phyloP scores from a whole-genome alignment of 2,113 vertebrate genomes.

The Charadrius vociferus region DNA sequence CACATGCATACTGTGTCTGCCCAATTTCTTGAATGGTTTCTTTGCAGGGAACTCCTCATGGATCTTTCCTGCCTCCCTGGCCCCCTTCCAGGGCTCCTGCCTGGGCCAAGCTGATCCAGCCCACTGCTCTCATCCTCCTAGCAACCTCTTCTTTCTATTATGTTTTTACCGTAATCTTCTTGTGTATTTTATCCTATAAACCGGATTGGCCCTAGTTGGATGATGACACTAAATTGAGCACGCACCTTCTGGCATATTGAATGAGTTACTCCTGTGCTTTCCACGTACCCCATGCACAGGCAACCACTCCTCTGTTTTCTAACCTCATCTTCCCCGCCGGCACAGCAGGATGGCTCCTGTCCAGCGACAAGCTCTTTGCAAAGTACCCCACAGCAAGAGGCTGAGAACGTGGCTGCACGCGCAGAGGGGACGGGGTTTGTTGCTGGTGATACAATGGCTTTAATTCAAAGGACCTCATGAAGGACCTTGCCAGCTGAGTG shows the following conservation, averaged over 20 bases:
- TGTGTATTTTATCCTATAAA: not conserved
- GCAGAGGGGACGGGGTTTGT: not conserved
- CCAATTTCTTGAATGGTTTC: not conserved
- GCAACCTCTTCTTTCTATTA: not conserved
- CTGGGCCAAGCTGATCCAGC: not conserved
- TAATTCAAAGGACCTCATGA: not conserved
- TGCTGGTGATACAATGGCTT: not conserved
- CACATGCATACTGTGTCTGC: not conserved
- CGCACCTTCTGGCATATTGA: not conserved
- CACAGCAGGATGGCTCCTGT: rapidly evolving
- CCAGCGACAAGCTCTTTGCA: not conserved
- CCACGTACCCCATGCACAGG: not conserved
- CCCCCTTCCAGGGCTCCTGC: not conserved
- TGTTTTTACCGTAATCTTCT: not conserved
- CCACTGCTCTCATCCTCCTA: not conserved
- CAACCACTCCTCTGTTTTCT: not conserved
- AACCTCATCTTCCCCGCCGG: rapidly evolving
- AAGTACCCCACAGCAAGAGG: not conserved
- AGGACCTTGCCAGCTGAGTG: not conserved
- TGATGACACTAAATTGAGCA: not conserved
- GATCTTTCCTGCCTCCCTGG: slow-evolving; percentile 2
- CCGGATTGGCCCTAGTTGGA: not conserved
- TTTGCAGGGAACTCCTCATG: slow-evolving; percentile 37
- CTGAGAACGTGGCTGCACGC: rapidly evolving
- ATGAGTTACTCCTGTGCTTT: not conserved